Evolutionary conservation across 2,797 vertebrate genomes (phyloP), one percentile per base, ranked within the genome.

Genomic region (Nothura maculosa): DNA sequence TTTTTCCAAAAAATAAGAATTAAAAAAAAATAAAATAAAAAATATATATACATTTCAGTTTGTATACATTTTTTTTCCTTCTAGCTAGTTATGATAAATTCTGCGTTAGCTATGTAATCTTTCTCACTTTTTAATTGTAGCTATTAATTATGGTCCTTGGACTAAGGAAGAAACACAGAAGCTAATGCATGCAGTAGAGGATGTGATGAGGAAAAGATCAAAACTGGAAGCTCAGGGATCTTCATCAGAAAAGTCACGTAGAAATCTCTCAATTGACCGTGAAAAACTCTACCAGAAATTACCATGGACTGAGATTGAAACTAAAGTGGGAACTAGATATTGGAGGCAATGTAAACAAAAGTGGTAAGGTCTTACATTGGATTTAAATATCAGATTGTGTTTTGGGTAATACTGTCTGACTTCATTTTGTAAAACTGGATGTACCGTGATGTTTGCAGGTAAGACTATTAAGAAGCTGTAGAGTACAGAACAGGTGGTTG

Each of bases 271-370:
- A 4, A 27, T 98, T 5, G 86, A 94, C 1, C 91, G 92, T 22
- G 93, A 97, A 54, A 81, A 88, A 2, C 96, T 98, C 22, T 91
- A 78, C 84, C 95, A 93, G 79, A 88, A 97, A 5, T 94, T 98
- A 4, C 95, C 98, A 0, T 98, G 98, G 98, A 78, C 84, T 11
- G 94, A 97, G 61, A 96, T 98, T 13, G 97, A 97, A 76, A 84
- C 96, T 14, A 94, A 93, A 92, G 98, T 98, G 83, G 93, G 94
- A 9, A 98, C 97, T 74, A 95, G 98, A 6, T 96, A 96, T 0
- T 98, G 98, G 98, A 96, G 97, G 48, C 98, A 98, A 10, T 98
- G 98, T 64, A 98, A 97, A 96, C 96, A 95, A 91, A 98, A 98
- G 95, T 98, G 98, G 98, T 98, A 94, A 97, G 96, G 69, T 64